A percentile compares a stretch with the other conserved stretches of the same genome.
Evolutionary conservation across 1,140 invertebrate species (phyloP).

Genomic region (Trichonephila inaurata): DNA sequence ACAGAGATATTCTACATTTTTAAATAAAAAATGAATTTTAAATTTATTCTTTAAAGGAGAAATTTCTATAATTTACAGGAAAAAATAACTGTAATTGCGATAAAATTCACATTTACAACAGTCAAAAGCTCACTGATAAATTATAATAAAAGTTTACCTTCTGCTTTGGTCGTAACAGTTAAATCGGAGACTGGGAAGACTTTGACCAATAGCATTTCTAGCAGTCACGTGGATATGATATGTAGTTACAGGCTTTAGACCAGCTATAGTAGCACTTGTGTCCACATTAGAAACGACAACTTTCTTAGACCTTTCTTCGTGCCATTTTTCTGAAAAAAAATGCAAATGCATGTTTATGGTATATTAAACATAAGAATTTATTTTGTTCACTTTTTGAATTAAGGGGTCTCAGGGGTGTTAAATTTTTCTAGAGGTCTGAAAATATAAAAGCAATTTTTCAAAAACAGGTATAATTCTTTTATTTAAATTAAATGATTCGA

Average conservation of each 20-base stretch:
- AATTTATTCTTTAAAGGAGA: too few species aligned
- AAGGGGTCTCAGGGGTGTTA: too few species aligned
- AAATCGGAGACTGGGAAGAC: constrained; percentile 94
- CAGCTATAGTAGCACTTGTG: constrained; percentile 77
- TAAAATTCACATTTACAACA: neutral
- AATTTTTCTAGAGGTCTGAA: too few species aligned
- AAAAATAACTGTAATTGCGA: neutral
- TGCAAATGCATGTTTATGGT: neutral
- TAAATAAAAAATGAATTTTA: too few species aligned
- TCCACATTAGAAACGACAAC: constrained; percentile 72
- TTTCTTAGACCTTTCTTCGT: constrained; percentile 55
- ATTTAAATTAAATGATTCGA: too few species aligned
- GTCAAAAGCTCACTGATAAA: too few species aligned
- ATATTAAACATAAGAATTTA: too few species aligned
- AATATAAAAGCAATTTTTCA: too few species aligned
- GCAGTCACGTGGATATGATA: constrained; percentile 96
- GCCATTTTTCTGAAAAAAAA: constrained; percentile 73
- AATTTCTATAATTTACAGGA: too few species aligned
- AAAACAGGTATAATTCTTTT: too few species aligned
- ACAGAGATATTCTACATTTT: too few species aligned
- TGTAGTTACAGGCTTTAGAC: constrained; percentile 91
- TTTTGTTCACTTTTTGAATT: too few species aligned
- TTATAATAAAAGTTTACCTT: constrained; percentile 83
- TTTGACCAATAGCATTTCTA: constrained; percentile 95
- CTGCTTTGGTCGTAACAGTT: constrained; percentile 95